A percentile compares a stretch with the other conserved stretches of the same genome.
These are phyloP conservation scores for Apostichopus leukothele DNA, from an alignment of 53 echinoderm and acorn worm species.

Conservation along the genomic window DNA sequence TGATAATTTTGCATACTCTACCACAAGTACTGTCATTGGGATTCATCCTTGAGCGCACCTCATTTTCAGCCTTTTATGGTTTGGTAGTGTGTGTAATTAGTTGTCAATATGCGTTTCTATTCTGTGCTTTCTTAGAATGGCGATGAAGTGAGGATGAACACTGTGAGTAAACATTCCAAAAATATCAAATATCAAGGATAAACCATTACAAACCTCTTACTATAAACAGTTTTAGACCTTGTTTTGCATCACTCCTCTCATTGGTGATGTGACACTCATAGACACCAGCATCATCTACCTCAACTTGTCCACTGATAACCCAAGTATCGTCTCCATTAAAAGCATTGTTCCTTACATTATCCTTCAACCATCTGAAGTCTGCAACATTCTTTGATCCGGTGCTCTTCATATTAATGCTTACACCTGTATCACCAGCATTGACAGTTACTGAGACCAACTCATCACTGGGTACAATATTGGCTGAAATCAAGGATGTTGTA, in stretches of 20 bases:
- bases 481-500: neutral
- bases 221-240: neutral
- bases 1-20: too few relatives aligned
- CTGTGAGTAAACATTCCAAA: too few relatives aligned
- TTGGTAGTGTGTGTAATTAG: too few relatives aligned
- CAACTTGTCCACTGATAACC: neutral
- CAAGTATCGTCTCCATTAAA: neutral
- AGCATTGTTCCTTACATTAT: neutral
- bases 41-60: too few relatives aligned
- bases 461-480: neutral
- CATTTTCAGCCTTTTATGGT: too few relatives aligned
- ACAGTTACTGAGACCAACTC: neutral
- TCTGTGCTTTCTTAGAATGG: too few relatives aligned
- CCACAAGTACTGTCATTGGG: too few relatives aligned
- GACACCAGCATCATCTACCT: constrained; percentile 22
- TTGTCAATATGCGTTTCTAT: too few relatives aligned
- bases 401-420: neutral
- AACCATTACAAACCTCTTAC: neutral
- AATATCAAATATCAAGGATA: neutral
- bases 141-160: too few relatives aligned
- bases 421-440: neutral
- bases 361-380: neutral
- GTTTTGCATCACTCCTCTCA: neutral
- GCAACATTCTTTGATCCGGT: neutral
- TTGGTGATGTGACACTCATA: constrained; percentile 43